phyloP scores from a whole-genome alignment of 1,140 invertebrate species.

The Drosophila nikananu region DNA sequence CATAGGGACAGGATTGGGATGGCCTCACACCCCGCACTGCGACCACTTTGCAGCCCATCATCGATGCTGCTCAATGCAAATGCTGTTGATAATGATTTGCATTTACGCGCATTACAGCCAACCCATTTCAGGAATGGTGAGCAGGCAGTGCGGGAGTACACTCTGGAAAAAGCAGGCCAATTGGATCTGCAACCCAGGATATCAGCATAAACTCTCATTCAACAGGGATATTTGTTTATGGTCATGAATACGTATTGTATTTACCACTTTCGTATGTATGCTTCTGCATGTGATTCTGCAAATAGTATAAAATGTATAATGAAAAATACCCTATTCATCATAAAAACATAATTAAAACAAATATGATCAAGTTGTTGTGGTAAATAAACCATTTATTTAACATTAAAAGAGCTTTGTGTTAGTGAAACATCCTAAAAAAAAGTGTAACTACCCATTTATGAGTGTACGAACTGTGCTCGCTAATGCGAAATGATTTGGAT shows the following conservation, averaged over 20 bases:
- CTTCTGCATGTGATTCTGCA: no score
- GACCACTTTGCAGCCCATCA: slow-evolving; percentile 8
- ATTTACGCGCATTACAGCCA: slow-evolving; percentile 61
- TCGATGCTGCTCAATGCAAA: slow-evolving; percentile 59
- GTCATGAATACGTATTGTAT: slow-evolving; percentile 1
- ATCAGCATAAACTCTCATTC: slow-evolving; percentile 10
- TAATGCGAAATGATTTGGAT: slow-evolving; percentile 73
- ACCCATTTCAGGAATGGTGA: slow-evolving; percentile 29
- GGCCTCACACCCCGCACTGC: neutral
- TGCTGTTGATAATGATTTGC: slow-evolving; percentile 79
- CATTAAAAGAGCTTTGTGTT: no score
- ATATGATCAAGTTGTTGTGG: no score
- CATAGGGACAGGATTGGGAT: neutral
- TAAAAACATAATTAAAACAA: no score
- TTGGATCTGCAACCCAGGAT: neutral
- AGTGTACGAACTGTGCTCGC: slow-evolving; percentile 21
- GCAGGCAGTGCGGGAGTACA: neutral
- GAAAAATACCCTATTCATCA: no score
- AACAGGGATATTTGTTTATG: neutral
- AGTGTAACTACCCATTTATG: neutral
- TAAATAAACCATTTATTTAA: neutral
- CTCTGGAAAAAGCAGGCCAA: slow-evolving; percentile 6
- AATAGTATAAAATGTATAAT: neutral
- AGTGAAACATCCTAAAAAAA: neutral
- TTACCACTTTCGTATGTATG: neutral